These are phyloP conservation scores for Eristalis intricaria DNA, from an alignment of 2,888 invertebrate species.

Conservation along the genomic window DNA sequence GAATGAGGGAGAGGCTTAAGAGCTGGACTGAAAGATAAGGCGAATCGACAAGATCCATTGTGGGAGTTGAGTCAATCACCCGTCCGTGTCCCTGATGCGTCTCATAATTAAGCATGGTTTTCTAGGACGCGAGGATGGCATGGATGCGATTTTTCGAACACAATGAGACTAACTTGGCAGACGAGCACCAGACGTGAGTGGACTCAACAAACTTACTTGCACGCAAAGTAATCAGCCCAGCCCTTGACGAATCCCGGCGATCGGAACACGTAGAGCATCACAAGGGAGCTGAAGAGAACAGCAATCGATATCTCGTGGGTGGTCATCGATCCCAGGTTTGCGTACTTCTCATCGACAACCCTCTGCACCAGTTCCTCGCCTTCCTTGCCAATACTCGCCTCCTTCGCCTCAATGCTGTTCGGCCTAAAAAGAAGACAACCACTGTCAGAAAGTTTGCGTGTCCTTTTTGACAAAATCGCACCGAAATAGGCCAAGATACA, in stretches of 20 bases:
- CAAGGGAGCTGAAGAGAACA: slow-evolving; percentile 87
- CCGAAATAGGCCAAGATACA: slow-evolving; percentile 77
- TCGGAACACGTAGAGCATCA: slow-evolving; percentile 91
- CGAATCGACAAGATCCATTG: too few species aligned
- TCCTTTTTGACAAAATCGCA: neutral
- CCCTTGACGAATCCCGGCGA: slow-evolving; percentile 92
- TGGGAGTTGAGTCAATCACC: neutral
- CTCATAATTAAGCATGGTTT: too few species aligned
- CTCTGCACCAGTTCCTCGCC: slow-evolving; percentile 85
- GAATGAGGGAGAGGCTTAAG: slow-evolving; percentile 74
- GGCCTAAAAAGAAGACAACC: slow-evolving; percentile 79
- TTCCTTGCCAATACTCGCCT: slow-evolving; percentile 82
- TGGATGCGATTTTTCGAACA: too few species aligned
- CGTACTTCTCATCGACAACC: slow-evolving; percentile 86
- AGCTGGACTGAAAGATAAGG: neutral
- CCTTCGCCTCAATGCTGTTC: slow-evolving; percentile 83
- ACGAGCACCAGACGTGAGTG: too few species aligned
- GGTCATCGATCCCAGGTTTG: slow-evolving; percentile 88
- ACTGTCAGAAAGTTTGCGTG: neutral
- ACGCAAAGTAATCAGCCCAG: slow-evolving; percentile 85
- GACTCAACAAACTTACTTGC: neutral
- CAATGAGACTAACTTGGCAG: too few species aligned
- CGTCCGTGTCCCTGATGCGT: too few species aligned
- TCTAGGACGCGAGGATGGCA: too few species aligned
- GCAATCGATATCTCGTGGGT: slow-evolving; percentile 89